These are phyloP conservation scores for Dicaeum eximium DNA, from an alignment of 2,113 vertebrate species.

Conservation along the genomic window DNA sequence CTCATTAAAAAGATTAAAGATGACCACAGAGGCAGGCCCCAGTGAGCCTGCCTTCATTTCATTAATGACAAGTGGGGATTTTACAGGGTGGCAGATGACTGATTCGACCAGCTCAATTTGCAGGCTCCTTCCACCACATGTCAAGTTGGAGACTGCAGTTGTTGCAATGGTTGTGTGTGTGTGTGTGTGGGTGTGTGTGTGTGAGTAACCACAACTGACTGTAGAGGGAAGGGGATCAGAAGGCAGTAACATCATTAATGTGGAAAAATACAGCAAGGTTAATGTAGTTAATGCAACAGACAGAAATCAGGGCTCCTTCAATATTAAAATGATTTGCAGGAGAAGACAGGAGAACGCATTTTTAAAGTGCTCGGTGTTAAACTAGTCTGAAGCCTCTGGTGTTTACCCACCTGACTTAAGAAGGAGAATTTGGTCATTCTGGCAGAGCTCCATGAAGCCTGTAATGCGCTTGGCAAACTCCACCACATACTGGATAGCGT, in stretches of 20 bases:
- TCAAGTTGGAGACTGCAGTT: slow-evolving; percentile 55
- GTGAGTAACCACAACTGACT: slow-evolving; percentile 43
- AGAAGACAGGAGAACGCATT: neutral
- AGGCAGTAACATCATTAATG: slow-evolving; percentile 13
- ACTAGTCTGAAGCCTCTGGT: neutral
- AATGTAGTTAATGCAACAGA: neutral
- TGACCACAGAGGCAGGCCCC: slow-evolving; percentile 58
- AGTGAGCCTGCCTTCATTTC: neutral
- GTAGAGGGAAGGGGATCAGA: slow-evolving; percentile 32
- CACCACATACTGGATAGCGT: slow-evolving; percentile 98
- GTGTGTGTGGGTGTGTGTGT: neutral
- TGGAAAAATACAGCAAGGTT: neutral
- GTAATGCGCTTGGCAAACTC: slow-evolving; percentile 99
- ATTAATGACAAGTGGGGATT: slow-evolving; percentile 35
- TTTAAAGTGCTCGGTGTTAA: neutral
- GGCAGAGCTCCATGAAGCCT: slow-evolving; percentile 99
- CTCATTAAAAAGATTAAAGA: slow-evolving; percentile 72
- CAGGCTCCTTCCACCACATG: slow-evolving; percentile 59
- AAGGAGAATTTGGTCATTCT: slow-evolving; percentile 98
- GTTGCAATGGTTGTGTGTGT: neutral
- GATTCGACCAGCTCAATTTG: slow-evolving; percentile 41
- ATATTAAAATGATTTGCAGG: neutral
- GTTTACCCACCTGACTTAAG: slow-evolving; percentile 92
- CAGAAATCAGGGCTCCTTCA: neutral
- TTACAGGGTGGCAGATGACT: slow-evolving; percentile 62